phyloP scores from a whole-genome alignment of 2,888 invertebrate species.

The Diplolepis rosae region DNA sequence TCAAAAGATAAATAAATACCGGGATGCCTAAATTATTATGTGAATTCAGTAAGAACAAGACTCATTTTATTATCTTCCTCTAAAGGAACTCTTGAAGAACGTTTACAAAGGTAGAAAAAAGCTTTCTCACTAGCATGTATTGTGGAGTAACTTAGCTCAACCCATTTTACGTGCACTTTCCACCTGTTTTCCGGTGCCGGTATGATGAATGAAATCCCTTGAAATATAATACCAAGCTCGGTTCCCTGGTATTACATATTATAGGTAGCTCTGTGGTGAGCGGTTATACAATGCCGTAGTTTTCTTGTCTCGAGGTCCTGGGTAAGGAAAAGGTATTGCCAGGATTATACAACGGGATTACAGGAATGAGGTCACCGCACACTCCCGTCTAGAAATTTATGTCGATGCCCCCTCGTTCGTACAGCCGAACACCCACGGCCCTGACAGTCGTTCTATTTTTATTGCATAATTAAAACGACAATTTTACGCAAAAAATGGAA shows the following conservation, averaged over 20 bases:
- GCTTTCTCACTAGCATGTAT: background rate
- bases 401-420: conserved; percentile 45
- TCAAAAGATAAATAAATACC: too few species aligned
- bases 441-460: background rate
- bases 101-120: background rate
- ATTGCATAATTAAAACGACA: too few species aligned
- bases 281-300: conserved; percentile 34
- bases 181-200: conserved; percentile 47
- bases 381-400: conserved; percentile 60
- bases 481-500: too few species aligned
- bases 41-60: too few species aligned
- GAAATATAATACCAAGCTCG: conserved; percentile 59
- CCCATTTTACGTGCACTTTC: conserved; percentile 39
- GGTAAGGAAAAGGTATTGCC: conserved; percentile 65
- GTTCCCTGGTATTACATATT: conserved; percentile 54
- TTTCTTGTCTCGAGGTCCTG: conserved; percentile 44
- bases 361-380: conserved; percentile 57
- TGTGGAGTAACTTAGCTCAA: background rate
- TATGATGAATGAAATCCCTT: conserved; percentile 61
- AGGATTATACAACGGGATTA: conserved; percentile 66
- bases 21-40: too few species aligned
- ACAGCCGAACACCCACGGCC: background rate
- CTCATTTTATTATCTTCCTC: too few species aligned
- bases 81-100: background rate
- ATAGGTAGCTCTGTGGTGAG: conserved; percentile 52